phyloP scores from a whole-genome alignment of 2,888 invertebrate genomes.

The Drosophila kuntzei region DNA sequence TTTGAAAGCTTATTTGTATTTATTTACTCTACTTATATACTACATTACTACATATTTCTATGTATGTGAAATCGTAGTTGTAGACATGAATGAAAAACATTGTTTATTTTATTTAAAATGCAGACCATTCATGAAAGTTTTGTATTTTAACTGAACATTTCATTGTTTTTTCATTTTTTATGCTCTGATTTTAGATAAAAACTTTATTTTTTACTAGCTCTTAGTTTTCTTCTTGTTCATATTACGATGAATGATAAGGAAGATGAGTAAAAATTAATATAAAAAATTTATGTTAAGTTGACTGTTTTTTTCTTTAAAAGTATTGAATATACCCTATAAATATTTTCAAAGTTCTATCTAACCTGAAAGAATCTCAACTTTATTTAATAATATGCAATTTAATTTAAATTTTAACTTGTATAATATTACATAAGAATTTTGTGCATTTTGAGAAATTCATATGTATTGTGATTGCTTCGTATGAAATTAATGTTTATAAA shows the following conservation, averaged over 20 bases:
- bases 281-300: no score
- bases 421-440: neutral
- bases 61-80: neutral
- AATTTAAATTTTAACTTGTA: neutral
- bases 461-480: neutral
- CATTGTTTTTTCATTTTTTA: neutral
- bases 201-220: neutral
- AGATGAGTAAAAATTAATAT: no score
- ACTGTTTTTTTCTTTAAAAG: no score
- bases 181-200: neutral
- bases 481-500: slow-evolving; percentile 8
- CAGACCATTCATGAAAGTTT: neutral
- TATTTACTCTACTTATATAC: neutral
- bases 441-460: neutral
- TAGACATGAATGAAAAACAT: neutral
- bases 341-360: no score
- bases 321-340: no score
- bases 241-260: no score
- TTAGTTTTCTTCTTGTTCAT: no score
- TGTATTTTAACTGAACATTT: neutral
- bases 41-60: neutral
- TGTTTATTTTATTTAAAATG: neutral
- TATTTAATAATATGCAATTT: no score
- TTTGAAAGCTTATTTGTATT: neutral
- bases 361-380: no score